Percentiles rank a stretch among this genome's conserved stretches.
Conservation (phyloP, 2,888 invertebrate genomes). For the Tuta absoluta region DNA sequence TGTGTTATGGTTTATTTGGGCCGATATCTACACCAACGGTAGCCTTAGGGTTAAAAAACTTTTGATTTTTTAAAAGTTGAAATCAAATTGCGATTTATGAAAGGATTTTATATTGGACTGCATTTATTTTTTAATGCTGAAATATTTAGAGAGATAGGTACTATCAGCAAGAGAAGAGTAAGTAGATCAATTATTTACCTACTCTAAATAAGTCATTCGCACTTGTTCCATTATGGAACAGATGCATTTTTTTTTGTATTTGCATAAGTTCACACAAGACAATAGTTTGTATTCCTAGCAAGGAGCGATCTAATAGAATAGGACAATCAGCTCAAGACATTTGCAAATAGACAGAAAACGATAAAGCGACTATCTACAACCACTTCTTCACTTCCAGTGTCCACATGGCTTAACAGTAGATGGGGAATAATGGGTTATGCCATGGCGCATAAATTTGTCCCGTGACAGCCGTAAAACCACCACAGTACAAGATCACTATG, state of each 20-base stretch:
- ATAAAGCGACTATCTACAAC: slow-evolving; percentile 9
- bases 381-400: slow-evolving; percentile 18
- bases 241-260: too few relatives aligned
- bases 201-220: too few relatives aligned
- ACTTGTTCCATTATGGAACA: too few relatives aligned
- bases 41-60: not conserved
- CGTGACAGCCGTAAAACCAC: slow-evolving; percentile 63
- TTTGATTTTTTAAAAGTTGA: not conserved
- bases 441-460: slow-evolving; percentile 57
- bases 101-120: too few relatives aligned
- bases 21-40: not conserved
- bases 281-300: too few relatives aligned
- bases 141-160: too few relatives aligned
- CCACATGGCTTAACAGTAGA: slow-evolving; percentile 15
- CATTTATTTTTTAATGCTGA: too few relatives aligned
- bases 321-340: not conserved
- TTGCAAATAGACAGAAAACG: not conserved
- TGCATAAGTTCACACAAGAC: too few relatives aligned
- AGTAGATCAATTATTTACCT: too few relatives aligned
- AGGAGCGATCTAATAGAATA: not conserved
- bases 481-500: slow-evolving; percentile 51
- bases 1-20: not conserved
- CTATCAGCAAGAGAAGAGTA: too few relatives aligned
- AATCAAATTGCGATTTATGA: too few relatives aligned
- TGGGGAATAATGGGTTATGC: not conserved